These are phyloP conservation scores for Dasysyrphus albostriatus DNA, from an alignment of 2,888 invertebrate species.

Conservation along the genomic window DNA sequence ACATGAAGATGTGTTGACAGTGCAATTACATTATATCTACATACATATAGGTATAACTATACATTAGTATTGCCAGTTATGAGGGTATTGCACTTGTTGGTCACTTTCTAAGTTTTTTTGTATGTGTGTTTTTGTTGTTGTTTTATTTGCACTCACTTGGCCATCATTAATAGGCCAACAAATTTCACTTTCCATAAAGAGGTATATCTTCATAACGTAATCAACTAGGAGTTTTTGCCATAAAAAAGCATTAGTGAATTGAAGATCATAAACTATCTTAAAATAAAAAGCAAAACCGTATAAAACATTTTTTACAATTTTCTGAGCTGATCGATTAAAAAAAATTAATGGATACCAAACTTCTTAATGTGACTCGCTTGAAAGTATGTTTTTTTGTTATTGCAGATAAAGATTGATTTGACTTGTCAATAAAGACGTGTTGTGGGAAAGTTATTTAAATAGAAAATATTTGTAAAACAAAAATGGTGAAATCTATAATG, in stretches of 20 bases:
- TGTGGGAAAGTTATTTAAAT: conserved; percentile 49
- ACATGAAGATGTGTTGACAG: conserved; percentile 51
- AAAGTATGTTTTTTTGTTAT: not conserved
- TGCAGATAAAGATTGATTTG: conserved; percentile 40
- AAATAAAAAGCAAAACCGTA: not conserved
- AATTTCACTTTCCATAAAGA: conserved; percentile 71
- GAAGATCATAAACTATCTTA: conserved; percentile 34
- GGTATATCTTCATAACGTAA: not conserved
- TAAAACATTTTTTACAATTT: conserved; percentile 17
- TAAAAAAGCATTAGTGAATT: conserved; percentile 33
- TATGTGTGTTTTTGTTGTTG: not conserved
- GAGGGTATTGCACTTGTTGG: conserved; percentile 35
- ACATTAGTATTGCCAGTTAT: not conserved
- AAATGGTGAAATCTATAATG: conserved; percentile 11
- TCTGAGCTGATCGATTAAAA: conserved; percentile 27
- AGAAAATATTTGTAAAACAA: conserved; percentile 1
- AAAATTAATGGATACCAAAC: not conserved
- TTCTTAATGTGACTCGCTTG: not conserved
- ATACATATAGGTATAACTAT: too few species aligned
- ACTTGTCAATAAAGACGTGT: conserved; percentile 10
- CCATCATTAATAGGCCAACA: conserved; percentile 63
- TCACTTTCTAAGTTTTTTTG: conserved; percentile 58
- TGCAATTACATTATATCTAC: conserved; percentile 32
- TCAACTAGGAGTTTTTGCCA: not conserved
- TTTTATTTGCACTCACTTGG: conserved; percentile 16